Evolutionary conservation across 2,888 invertebrate genomes (phyloP), one percentile per base, ranked within the genome.

Genomic region (Euplagia quadripunctaria): DNA sequence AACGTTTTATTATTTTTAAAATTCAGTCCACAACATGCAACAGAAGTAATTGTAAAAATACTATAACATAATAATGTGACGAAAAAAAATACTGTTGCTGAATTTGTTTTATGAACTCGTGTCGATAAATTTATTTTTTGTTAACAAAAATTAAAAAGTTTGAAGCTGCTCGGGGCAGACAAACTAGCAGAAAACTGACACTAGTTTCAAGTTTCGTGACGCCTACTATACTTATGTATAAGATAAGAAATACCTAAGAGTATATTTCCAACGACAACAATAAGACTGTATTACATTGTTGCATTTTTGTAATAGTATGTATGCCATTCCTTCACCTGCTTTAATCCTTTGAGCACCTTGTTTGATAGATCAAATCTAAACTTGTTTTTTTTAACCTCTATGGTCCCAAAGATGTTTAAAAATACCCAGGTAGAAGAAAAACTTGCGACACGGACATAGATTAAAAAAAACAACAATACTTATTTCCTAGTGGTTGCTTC

Each of bases 231-330:
- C 31, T 51, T 63, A 51, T 41, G 12, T 20, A 17, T 70, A 71
- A 51, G 51, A 58, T 64, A 31, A 70, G 42, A n/a, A 52, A 67
- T 41, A 64, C 43, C 73, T 67, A 31, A 52, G 52, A 69, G 55
- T 71, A 75, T 79, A 71, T 61, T 79, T 77, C 74, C 67, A 79
- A 73, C 77, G 58, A 79, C 78, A 73, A 74, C 73, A 71, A 78
- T 81, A 84, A 86, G 86, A 86, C 87, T 86, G 84, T 79, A 66
- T 76, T 68, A 73, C 79, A 76, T 74, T 77, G 61, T 72, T 80
- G 82, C 83, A 83, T 85, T 85, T 84, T 73, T 70, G n/a, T 69
- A 76, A 76, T 76, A 80, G 68, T 82, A 74, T 41, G 6, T n/a
- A 79, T 73, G 68, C 70, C 68, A 80, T 80, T 78, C 69, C 73